Evolutionary conservation across 92 coral and sea anemone genomes (phyloP), one percentile per base, ranked within the genome.

Genomic region (Palythoa caribaeorum): DNA sequence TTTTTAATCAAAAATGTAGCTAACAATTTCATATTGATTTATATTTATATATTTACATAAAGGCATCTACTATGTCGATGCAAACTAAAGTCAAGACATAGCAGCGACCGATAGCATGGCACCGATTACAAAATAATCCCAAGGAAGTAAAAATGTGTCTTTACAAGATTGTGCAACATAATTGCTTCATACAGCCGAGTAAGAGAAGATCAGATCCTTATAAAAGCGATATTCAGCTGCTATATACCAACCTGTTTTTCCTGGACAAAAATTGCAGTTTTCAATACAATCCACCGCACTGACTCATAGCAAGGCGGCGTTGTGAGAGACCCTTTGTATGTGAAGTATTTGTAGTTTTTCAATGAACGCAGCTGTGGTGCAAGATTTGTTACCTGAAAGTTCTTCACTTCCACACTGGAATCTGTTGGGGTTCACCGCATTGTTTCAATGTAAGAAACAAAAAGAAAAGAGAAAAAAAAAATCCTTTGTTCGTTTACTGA

Each of bases 271-370:
- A 90, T 90, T 9, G 79, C 75, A 70, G 5, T 86, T 50, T 73
- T 85, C 83, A 90, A 47, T n/a, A 90, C 92, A 79, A 90, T 78
- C 92, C 92, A 90, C 39, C 84, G 85, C 47, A 90, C 92, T 35
- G 89, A 85, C 62, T 90, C 92, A 59, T 71, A 90, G 50, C 92
- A 90, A 1, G 89, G 89, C 38, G 92, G 92, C 8, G 89, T 85
- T 1, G 92, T 74, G 39, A 90, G 83, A 10, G 92, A 90, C 2
- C 92, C 92, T 38, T 85, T 78, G 85, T 90, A 85, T 10, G 92
- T 78, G 77, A 85, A 90, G 78, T 90, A 90, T 47, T 57, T 59
- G 60, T 69, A 36, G 13, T 72, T 38, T 51, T 39, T 19, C 3
- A 35, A 3, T 4, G 37, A 35, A 9, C 73, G 71, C 14, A 80